Evolutionary conservation across 2,888 invertebrate species (phyloP).

Genomic region (Eilema sororculum): DNA sequence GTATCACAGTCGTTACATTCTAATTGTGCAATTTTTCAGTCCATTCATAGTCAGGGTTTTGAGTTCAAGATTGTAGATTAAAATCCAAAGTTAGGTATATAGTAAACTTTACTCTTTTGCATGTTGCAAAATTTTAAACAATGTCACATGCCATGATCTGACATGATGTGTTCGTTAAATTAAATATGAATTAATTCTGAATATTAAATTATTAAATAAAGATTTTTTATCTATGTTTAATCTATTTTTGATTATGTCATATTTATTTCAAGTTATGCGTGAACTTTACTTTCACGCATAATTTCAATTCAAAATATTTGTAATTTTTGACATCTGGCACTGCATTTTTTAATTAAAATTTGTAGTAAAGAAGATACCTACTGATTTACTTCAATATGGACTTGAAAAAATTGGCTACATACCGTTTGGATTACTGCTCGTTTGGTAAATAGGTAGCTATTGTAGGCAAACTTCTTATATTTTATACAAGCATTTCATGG

Average conservation of each 20-base stretch:
- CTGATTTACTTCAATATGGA: no score
- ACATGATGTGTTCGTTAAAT: no score
- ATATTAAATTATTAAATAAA: not conserved
- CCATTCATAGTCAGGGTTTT: conserved; percentile 3
- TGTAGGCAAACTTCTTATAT: no score
- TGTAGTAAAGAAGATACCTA: not conserved
- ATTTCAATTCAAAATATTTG: not conserved
- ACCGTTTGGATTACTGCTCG: not conserved
- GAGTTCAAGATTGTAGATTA: not conserved
- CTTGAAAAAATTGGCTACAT: no score
- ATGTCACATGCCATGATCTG: no score
- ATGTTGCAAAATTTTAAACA: no score
- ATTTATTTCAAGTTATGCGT: not conserved
- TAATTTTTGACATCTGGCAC: not conserved
- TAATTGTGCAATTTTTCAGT: conserved; percentile 10
- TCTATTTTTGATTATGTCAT: not conserved
- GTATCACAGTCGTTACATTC: conserved; percentile 5
- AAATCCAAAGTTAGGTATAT: no score
- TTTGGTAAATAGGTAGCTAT: not conserved
- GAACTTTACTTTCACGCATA: not conserved
- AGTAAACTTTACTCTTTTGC: no score
- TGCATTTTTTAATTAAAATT: not conserved
- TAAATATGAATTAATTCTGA: not conserved
- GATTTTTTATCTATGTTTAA: not conserved
- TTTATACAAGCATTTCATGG: no score